phyloP scores from a whole-genome alignment of 2,797 vertebrate species.

The Phoebastria nigripes region DNA sequence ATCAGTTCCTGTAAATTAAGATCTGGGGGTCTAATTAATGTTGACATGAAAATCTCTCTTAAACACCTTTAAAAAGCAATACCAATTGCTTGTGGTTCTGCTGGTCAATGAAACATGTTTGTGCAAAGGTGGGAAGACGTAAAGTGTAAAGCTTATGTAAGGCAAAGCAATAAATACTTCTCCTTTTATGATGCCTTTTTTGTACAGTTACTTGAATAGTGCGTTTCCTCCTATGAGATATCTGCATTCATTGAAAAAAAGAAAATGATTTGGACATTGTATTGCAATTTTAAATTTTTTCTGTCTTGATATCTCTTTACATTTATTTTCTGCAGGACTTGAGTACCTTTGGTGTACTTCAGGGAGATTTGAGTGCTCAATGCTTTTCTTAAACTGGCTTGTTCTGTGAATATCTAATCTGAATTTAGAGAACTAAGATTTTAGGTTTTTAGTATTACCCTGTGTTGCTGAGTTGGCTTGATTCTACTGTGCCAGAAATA shows the following conservation, averaged over 20 bases:
- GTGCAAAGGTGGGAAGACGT: background rate
- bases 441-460: background rate
- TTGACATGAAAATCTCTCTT: background rate
- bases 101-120: background rate
- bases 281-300: background rate
- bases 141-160: background rate
- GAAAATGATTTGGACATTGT: background rate
- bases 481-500: background rate
- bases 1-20: background rate
- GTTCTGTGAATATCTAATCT: background rate
- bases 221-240: background rate
- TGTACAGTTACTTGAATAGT: background rate
- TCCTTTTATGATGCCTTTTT: background rate
- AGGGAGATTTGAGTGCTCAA: background rate
- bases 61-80: background rate
- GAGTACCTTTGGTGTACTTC: background rate
- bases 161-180: background rate
- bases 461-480: background rate
- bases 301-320: background rate
- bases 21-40: background rate
- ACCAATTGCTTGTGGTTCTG: background rate
- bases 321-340: background rate
- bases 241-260: background rate
- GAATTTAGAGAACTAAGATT: background rate
- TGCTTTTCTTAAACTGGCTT: background rate